Conservation (phyloP, 2,888 invertebrate species). For the Rapana venosa region DNA sequence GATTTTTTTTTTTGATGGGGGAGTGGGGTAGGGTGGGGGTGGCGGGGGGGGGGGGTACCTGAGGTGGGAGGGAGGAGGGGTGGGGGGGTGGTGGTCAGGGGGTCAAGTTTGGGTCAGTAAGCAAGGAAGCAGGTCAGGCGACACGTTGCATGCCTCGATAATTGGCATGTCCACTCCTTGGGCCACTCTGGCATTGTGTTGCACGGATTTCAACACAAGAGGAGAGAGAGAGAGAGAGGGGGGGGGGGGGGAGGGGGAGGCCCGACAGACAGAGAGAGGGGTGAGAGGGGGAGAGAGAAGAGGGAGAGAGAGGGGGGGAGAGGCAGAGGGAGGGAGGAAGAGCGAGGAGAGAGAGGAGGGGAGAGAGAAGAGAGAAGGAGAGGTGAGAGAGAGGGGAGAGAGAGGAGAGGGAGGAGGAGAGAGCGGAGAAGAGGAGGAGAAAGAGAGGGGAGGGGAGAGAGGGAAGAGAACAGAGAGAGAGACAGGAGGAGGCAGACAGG, state of each 20-base stretch:
- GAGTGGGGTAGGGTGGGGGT: not conserved
- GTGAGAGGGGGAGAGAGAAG: not conserved
- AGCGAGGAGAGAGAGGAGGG: too few species aligned
- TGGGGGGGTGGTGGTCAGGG: not conserved
- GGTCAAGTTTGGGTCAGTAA: not conserved
- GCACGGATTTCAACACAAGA: too few species aligned
- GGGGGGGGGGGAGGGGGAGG: not conserved
- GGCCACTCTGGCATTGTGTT: too few species aligned
- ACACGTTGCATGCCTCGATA: too few species aligned
- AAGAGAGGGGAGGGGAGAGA: too few species aligned
- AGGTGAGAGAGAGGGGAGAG: not conserved
- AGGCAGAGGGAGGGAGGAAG: too few species aligned
- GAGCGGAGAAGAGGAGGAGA: too few species aligned
- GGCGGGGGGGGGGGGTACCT: not conserved
- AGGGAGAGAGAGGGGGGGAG: too few species aligned
- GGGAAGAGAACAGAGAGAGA: too few species aligned
- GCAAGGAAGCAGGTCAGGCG: too few species aligned
- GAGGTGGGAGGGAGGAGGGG: not conserved
- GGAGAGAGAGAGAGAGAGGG: not conserved
- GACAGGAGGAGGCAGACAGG: too few species aligned
- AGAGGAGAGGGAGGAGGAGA: not conserved
- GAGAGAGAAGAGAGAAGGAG: not conserved
- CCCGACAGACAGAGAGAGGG: not conserved
- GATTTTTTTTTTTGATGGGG: not conserved
- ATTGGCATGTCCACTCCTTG: too few species aligned